Evolutionary conservation across 1,140 invertebrate genomes (phyloP).

Genomic region (Brachionus paranguensis): DNA sequence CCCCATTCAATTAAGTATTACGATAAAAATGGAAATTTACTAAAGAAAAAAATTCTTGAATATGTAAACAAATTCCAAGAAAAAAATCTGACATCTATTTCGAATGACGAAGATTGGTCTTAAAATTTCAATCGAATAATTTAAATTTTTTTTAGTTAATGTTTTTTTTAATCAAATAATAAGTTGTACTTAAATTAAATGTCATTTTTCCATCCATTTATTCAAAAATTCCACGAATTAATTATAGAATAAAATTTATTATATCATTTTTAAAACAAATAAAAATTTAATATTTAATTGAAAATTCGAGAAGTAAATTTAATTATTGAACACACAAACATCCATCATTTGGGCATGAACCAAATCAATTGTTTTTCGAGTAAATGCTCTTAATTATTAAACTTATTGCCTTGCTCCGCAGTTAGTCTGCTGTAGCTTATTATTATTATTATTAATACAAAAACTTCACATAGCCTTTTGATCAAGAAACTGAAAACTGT

Average conservation of each 20-base stretch:
- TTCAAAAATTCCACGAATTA: not conserved
- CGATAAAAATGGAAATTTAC: not conserved
- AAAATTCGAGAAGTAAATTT: not conserved
- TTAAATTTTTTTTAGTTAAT: not conserved
- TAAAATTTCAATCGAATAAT: not conserved
- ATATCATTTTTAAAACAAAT: not conserved
- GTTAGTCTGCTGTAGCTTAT: no score
- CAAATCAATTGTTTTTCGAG: no score
- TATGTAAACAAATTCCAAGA: conserved; percentile 12
- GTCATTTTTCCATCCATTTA: not conserved
- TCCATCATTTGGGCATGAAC: no score
- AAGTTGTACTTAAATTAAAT: not conserved
- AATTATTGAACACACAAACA: no score
- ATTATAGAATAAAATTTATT: not conserved
- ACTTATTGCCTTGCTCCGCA: no score
- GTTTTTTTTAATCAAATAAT: not conserved
- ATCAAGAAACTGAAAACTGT: no score
- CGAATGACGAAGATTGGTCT: not conserved
- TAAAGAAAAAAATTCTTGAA: not conserved
- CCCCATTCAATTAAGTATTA: not conserved
- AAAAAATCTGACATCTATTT: not conserved
- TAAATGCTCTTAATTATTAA: no score
- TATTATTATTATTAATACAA: no score
- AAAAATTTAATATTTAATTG: not conserved
- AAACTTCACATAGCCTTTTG: no score